These are phyloP conservation scores for Brachypterus glaber DNA, from an alignment of 2,888 invertebrate species.

Conservation along the genomic window DNA sequence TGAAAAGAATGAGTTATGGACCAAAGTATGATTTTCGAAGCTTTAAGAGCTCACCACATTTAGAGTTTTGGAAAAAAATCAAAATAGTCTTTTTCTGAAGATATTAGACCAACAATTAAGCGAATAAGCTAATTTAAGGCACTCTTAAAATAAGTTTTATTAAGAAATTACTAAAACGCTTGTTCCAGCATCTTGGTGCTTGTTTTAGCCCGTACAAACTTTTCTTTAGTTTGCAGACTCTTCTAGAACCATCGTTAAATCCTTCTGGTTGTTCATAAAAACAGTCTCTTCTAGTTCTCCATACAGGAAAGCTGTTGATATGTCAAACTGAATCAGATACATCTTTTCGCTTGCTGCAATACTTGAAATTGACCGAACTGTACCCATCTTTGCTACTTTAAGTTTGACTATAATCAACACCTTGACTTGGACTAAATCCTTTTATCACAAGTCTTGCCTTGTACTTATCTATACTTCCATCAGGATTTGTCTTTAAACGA, in stretches of 20 bases:
- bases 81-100: too few species aligned
- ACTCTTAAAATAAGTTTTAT: too few species aligned
- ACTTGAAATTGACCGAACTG: slow-evolving; percentile 2
- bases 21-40: too few species aligned
- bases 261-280: slow-evolving; percentile 34
- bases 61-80: too few species aligned
- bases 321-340: slow-evolving; percentile 5
- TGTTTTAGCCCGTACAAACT: slow-evolving; percentile 35
- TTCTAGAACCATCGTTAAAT: slow-evolving; percentile 23
- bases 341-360: slow-evolving; percentile 6
- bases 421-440: slow-evolving; percentile 19
- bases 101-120: too few species aligned
- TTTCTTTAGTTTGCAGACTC: slow-evolving; percentile 28
- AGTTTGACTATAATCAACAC: slow-evolving; percentile 6
- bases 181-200: slow-evolving; percentile 31
- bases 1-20: too few species aligned
- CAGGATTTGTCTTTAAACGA: slow-evolving; percentile 25
- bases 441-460: slow-evolving; percentile 26
- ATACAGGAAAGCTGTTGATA: too few species aligned
- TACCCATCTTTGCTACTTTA: slow-evolving; percentile 6
- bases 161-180: slow-evolving; percentile 26
- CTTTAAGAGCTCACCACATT: too few species aligned
- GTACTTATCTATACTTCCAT: slow-evolving; percentile 22
- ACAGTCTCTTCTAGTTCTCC: too few species aligned
- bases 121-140: too few species aligned